These are phyloP conservation scores for Semaprochilodus insignis DNA, from an alignment of 2,797 vertebrate genomes.

Conservation along the genomic window DNA sequence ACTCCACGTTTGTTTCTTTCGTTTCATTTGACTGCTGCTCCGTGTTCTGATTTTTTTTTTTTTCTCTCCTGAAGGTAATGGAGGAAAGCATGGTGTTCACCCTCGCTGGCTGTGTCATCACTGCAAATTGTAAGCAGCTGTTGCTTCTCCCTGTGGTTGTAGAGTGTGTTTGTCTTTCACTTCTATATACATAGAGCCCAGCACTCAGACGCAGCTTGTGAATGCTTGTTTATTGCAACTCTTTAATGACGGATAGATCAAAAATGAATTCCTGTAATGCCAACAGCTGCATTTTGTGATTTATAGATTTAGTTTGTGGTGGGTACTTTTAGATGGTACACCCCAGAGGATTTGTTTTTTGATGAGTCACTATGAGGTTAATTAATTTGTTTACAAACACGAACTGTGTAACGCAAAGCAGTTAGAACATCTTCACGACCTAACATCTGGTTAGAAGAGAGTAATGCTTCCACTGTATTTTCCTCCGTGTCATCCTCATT, in stretches of 20 bases:
- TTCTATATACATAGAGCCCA: not conserved
- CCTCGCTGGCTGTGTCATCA: constrained; percentile 89
- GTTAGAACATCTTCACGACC: not conserved
- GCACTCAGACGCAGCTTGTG: not conserved
- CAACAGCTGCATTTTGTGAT: not conserved
- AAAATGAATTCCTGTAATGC: not conserved
- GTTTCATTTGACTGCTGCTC: not conserved
- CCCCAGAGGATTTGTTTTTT: not conserved
- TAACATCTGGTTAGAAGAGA: not conserved
- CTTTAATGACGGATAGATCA: not conserved
- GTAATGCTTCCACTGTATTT: not conserved
- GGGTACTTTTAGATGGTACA: not conserved
- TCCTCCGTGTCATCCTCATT: not conserved
- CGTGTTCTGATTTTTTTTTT: not conserved
- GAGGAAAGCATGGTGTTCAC: constrained; percentile 98
- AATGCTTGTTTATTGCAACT: no score
- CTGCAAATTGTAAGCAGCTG: constrained; percentile 90
- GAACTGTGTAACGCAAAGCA: not conserved
- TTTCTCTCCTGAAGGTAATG: constrained; percentile 80
- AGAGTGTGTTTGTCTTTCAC: not conserved
- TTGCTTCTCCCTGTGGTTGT: not conserved
- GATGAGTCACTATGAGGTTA: not conserved
- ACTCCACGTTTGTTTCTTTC: not conserved
- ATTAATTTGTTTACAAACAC: not conserved
- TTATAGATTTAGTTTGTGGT: not conserved